A percentile compares a stretch with the other conserved stretches of the same genome.
Evolutionary conservation across 2,797 vertebrate species (phyloP).

Genomic region (Sebastes kiyomatsui): DNA sequence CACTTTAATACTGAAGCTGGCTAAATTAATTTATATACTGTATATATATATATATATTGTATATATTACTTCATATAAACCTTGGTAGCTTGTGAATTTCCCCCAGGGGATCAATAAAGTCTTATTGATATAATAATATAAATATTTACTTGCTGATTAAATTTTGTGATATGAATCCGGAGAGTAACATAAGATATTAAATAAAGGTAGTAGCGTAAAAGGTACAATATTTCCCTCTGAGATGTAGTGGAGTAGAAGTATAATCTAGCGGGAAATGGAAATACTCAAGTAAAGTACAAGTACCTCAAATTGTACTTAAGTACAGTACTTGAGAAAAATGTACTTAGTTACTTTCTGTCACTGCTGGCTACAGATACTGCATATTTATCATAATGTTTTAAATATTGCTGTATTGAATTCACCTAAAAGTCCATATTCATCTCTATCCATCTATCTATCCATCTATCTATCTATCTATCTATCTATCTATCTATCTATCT

Average conservation of each 20-base stretch:
- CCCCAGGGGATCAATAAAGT: no score
- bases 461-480: not conserved
- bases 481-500: not conserved
- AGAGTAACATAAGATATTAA: not conserved
- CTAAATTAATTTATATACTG: no score
- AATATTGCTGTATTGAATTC: no score
- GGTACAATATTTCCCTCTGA: not conserved
- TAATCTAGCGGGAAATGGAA: no score
- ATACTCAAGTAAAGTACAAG: not conserved
- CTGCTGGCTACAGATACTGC: no score
- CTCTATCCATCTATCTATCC: not conserved
- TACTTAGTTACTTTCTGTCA: no score
- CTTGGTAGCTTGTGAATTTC: no score
- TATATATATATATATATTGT: no score
- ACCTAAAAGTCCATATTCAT: no score
- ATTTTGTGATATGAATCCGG: not conserved
- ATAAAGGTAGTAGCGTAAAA: not conserved
- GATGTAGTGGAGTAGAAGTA: not conserved
- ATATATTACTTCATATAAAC: no score
- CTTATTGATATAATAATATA: not conserved
- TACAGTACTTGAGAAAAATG: fast-evolving
- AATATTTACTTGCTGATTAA: not conserved
- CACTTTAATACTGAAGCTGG: no score
- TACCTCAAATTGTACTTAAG: fast-evolving
- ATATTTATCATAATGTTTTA: no score